These are phyloP conservation scores for Columba guinea DNA, from an alignment of 2,797 vertebrate species.

Conservation along the genomic window DNA sequence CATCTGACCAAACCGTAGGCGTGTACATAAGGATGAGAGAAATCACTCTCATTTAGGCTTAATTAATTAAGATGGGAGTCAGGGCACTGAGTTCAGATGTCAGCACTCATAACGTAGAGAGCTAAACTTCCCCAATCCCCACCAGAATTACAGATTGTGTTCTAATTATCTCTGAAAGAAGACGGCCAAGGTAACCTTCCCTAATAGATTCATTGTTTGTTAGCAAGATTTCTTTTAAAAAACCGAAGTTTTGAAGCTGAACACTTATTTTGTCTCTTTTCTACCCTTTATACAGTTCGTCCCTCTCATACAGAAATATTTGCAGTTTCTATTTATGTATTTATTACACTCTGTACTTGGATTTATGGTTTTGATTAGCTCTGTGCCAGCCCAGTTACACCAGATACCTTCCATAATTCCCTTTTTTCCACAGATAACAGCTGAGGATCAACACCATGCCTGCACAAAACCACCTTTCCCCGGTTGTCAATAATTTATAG, in stretches of 20 bases:
- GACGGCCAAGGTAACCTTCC: neutral
- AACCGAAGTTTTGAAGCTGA: neutral
- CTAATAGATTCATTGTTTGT: neutral
- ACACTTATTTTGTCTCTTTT: neutral
- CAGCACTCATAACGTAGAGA: neutral
- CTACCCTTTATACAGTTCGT: neutral
- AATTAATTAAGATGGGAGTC: neutral
- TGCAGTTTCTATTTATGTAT: neutral
- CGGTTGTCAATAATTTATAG: neutral
- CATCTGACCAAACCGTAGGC: neutral
- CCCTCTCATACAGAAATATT: neutral
- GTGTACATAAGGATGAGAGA: neutral
- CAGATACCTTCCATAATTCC: neutral
- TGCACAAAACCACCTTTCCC: neutral
- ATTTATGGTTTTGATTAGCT: neutral
- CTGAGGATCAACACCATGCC: neutral
- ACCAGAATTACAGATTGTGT: accelerated
- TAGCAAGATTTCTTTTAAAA: neutral
- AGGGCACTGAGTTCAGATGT: neutral
- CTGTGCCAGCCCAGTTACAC: neutral
- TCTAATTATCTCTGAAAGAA: neutral
- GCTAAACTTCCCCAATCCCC: neutral
- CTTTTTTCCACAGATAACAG: neutral
- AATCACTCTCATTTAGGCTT: neutral
- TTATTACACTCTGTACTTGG: accelerated